Conservation (phyloP, 2,888 invertebrate genomes). For the Cephonodes hylas region DNA sequence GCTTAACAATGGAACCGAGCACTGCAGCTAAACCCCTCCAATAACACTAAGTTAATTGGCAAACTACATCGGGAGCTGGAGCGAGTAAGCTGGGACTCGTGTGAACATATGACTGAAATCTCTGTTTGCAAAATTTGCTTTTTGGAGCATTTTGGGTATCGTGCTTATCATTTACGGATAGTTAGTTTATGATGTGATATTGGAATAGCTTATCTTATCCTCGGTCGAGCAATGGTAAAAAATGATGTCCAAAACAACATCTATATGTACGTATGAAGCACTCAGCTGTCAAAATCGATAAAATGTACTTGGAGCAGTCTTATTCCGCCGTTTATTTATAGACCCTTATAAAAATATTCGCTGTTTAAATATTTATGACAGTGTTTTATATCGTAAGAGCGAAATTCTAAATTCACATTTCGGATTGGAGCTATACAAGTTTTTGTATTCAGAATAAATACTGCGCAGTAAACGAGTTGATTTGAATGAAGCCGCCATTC, state of each 20-base stretch:
- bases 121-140: background rate
- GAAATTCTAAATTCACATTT: background rate
- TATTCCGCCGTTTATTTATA: background rate
- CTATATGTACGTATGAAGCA: too few species aligned
- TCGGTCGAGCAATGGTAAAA: too few species aligned
- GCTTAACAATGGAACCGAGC: constrained; percentile 8
- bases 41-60: constrained; percentile 7
- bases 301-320: background rate
- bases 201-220: too few species aligned
- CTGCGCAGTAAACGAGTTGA: background rate
- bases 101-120: background rate
- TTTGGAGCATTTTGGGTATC: background rate
- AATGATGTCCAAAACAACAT: too few species aligned
- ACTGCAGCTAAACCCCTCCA: background rate
- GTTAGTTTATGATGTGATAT: too few species aligned
- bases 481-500: background rate
- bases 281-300: background rate
- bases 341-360: too few species aligned
- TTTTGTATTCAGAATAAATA: background rate
- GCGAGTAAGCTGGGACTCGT: background rate
- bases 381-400: background rate
- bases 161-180: too few species aligned
- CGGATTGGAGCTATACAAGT: background rate
- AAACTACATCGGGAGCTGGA: background rate
- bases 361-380: background rate